Conservation (phyloP, 2,888 invertebrate genomes). For the Ornithoptera priamus region DNA sequence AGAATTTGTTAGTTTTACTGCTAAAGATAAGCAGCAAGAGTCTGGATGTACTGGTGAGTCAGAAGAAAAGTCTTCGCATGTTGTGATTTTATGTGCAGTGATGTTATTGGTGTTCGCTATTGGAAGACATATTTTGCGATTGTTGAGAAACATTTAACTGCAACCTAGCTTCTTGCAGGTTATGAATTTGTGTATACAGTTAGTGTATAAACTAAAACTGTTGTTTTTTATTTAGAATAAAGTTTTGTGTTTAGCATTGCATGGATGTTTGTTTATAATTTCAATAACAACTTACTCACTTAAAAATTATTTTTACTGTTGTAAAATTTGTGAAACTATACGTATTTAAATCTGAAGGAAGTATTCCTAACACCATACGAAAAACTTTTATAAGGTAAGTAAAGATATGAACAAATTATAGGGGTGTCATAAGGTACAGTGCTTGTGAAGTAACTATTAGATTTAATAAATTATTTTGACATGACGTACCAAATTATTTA, state of each 20-base stretch:
- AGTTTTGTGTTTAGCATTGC: conserved; percentile 52
- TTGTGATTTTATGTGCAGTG: conserved; percentile 75
- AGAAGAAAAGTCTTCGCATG: conserved; percentile 70
- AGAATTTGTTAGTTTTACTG: conserved; percentile 86
- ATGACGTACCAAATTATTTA: too few species aligned
- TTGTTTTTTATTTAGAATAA: conserved; percentile 36
- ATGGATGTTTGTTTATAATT: conserved; percentile 47
- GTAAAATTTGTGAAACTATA: background rate
- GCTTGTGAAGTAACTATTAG: too few species aligned
- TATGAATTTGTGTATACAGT: conserved; percentile 34
- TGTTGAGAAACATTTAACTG: conserved; percentile 59
- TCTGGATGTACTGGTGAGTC: conserved; percentile 75
- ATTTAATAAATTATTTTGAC: too few species aligned
- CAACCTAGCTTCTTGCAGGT: conserved; percentile 40
- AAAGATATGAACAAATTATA: background rate
- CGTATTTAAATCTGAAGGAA: background rate
- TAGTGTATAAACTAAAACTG: conserved; percentile 39
- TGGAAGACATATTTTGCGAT: conserved; percentile 63
- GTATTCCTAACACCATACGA: background rate
- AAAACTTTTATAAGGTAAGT: background rate
- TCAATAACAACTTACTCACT: conserved; percentile 19
- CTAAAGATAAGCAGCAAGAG: conserved; percentile 75
- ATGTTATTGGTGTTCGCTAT: conserved; percentile 69
- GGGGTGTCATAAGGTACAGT: too few species aligned
- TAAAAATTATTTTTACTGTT: background rate